Base-by-base conservation (phyloP, 2,113 vertebrate genomes). In the Cygnus atratus region DNA sequence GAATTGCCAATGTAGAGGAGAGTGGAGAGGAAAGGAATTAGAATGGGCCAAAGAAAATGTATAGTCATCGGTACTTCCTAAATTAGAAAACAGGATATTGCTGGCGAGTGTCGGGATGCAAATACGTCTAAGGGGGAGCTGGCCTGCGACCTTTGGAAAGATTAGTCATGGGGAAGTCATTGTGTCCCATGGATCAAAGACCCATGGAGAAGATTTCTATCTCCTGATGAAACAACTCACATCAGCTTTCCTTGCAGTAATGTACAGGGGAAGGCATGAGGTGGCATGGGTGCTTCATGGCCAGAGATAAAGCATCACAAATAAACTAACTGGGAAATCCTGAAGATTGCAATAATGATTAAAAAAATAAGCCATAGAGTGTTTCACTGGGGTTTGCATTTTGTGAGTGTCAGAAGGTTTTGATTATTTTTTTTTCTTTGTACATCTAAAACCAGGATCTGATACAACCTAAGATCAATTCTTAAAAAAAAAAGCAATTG, bases 81-180 rank as follows among this genome's bases (percentile, higher is more conserved):
- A 96, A 83, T 97, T 94, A 95, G 90, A 80, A 95, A 95, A 77
- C 78, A 90, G 92, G 86, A 87, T 92, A 93, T 94, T 96, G 66
- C 88, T 96, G 84, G n/a, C 7, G 20, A 87, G 37, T 63, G 61
- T 72, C 74, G 88, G 79, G 77, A 83, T 95, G 75, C 70, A 75
- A 93, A 50, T 79, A 83, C 63, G 59, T 74, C 41, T 87, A 43
- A 79, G 84, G 66, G 83, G 83, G 66, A 93, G 57, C 35, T 87
- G 87, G 72, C 70, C 70, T 65, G 29, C 84, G 76, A 95, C 83
- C 92, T 86, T 2, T 95, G 88, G 82, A 74, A 91, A 88, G 46
- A 80, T 88, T 91, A 92, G 66, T 87, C 87, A 88, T 63, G 48
- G 75, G 28, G 54, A 87, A 2, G 3, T 79, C 11, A 6, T 73